phyloP scores from a whole-genome alignment of 2,113 vertebrate genomes.

The Gymnarchus niloticus region DNA sequence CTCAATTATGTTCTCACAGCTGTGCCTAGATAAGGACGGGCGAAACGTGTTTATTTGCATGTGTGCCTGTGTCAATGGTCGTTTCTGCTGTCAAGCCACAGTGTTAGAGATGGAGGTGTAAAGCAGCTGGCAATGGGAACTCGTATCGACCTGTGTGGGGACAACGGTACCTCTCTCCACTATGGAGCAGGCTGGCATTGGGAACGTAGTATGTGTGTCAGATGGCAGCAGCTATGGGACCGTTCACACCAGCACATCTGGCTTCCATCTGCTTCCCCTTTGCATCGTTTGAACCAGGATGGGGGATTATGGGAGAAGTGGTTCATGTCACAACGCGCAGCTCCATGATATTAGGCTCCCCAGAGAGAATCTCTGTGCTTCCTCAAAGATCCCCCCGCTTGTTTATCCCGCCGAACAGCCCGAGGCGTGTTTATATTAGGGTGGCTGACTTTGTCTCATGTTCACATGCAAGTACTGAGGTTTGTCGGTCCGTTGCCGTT shows the following conservation, averaged over 20 bases:
- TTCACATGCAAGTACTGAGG: background rate
- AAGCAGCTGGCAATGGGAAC: no score
- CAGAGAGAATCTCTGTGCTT: background rate
- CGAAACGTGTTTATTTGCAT: background rate
- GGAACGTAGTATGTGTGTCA: background rate
- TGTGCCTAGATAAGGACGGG: background rate
- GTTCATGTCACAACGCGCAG: background rate
- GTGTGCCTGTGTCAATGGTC: background rate
- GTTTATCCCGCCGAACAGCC: background rate
- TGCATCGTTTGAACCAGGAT: background rate
- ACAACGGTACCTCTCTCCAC: background rate
- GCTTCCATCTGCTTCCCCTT: background rate
- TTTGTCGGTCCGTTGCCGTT: background rate
- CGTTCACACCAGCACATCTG: background rate
- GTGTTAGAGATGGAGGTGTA: no score
- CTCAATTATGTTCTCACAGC: conserved; percentile 8
- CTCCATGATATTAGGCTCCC: background rate
- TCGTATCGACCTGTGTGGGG: background rate
- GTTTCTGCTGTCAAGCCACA: background rate
- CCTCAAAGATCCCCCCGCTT: background rate
- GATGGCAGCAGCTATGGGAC: background rate
- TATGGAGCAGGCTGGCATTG: background rate
- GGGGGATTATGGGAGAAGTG: background rate
- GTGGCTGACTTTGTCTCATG: background rate
- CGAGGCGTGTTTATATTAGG: background rate